A percentile compares a stretch with the other conserved stretches of the same genome.
Conservation (phyloP, 2,888 invertebrate species). For the Drosophila recens region DNA sequence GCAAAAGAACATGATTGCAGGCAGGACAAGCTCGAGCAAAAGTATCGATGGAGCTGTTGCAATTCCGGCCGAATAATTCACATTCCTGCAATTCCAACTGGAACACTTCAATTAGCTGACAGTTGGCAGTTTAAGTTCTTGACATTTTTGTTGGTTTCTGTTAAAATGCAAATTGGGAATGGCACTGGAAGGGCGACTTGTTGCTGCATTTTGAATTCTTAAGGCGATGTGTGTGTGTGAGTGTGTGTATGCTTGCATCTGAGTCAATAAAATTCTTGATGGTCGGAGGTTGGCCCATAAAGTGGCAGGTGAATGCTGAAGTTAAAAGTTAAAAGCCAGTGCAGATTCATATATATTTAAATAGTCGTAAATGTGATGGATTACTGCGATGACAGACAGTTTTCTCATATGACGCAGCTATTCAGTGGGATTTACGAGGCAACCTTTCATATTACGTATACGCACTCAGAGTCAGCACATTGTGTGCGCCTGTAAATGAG, state of each 20-base stretch:
- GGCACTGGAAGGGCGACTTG: slow-evolving; percentile 38
- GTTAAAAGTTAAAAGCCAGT: slow-evolving; percentile 54
- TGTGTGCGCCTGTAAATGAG: slow-evolving; percentile 16
- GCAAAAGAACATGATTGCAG: slow-evolving; percentile 6
- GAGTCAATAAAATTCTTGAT: slow-evolving; percentile 47
- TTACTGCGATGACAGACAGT: slow-evolving; percentile 56
- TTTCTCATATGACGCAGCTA: slow-evolving; percentile 36
- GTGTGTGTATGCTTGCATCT: background rate
- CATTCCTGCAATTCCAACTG: slow-evolving; percentile 1
- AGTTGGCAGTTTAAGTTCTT: slow-evolving; percentile 9
- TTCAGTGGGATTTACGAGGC: slow-evolving; percentile 42
- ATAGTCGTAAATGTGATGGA: slow-evolving; percentile 75
- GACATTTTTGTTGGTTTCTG: slow-evolving; percentile 6
- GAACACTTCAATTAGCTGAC: slow-evolving; percentile 23
- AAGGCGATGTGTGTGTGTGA: slow-evolving; percentile 2
- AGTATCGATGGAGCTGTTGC: slow-evolving; percentile 15
- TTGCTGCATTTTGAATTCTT: slow-evolving; percentile 35
- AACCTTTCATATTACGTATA: slow-evolving; percentile 38
- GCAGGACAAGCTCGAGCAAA: slow-evolving; percentile 1
- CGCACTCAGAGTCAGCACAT: slow-evolving; percentile 1
- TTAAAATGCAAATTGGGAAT: slow-evolving; percentile 21
- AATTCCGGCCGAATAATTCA: slow-evolving; percentile 9
- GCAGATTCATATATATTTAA: slow-evolving; percentile 60
- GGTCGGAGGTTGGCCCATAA: slow-evolving; percentile 35
- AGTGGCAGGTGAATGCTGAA: slow-evolving; percentile 22